Evolutionary conservation across 2,888 invertebrate genomes (phyloP).

Genomic region (Bombyx huttoni): DNA sequence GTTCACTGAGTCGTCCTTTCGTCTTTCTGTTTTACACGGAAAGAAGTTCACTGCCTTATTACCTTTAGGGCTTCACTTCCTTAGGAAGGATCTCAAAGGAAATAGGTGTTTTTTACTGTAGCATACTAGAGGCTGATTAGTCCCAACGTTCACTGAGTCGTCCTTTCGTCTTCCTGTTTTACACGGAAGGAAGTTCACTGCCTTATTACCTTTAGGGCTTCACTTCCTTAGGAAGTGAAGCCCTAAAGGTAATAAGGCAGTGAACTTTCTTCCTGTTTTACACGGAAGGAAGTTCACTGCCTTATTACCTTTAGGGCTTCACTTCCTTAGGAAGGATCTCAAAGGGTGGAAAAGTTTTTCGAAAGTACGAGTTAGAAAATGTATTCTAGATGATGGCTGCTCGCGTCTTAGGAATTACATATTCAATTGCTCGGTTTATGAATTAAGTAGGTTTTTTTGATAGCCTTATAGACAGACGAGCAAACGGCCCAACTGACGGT

Average conservation of each 20-base stretch:
- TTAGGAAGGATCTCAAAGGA: not conserved
- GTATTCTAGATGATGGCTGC: too few species aligned
- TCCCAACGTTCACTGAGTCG: not conserved
- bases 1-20: slow-evolving; percentile 1
- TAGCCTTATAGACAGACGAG: too few species aligned
- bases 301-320: not conserved
- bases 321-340: not conserved
- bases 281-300: not conserved
- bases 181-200: not conserved
- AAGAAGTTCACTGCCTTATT: not conserved
- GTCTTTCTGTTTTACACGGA: not conserved
- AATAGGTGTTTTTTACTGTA: too few species aligned
- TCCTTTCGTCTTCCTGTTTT: slow-evolving; percentile 1
- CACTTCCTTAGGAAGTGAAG: too few species aligned
- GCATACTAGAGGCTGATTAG: slow-evolving; percentile 1
- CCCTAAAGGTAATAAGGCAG: too few species aligned
- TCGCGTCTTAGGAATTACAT: too few species aligned
- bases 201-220: not conserved
- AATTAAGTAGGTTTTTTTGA: too few species aligned
- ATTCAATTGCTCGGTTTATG: too few species aligned
- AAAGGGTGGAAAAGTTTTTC: too few species aligned
- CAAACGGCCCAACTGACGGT: too few species aligned
- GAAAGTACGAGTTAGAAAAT: too few species aligned
- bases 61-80: not conserved
- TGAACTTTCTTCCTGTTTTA: slow-evolving; percentile 1